phyloP scores from a whole-genome alignment of 2,888 invertebrate species.

The Mantis religiosa region DNA sequence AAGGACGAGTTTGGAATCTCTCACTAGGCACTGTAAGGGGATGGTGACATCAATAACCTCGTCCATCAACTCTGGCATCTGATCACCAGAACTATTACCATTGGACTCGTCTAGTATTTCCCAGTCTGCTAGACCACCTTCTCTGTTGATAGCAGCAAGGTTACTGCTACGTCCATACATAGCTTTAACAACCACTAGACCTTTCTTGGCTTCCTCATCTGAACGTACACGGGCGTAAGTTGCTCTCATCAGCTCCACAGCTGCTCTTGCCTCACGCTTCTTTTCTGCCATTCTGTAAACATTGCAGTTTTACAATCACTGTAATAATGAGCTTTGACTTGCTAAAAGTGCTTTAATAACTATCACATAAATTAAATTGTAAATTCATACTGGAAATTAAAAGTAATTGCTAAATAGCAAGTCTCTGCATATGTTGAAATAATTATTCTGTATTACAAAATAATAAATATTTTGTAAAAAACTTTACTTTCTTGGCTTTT shows the following conservation, averaged over 20 bases:
- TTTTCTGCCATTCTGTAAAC: slow-evolving; percentile 64
- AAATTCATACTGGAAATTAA: no score
- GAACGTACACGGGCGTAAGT: slow-evolving; percentile 77
- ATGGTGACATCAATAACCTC: slow-evolving; percentile 84
- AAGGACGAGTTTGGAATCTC: slow-evolving; percentile 81
- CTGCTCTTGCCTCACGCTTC: slow-evolving; percentile 78
- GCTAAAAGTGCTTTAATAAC: no score
- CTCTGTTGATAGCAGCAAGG: slow-evolving; percentile 30
- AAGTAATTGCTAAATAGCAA: no score
- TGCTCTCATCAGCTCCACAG: slow-evolving; percentile 86
- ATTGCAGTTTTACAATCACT: neutral
- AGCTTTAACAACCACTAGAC: slow-evolving; percentile 81
- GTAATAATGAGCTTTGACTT: no score
- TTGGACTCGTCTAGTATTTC: slow-evolving; percentile 38
- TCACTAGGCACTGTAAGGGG: slow-evolving; percentile 89
- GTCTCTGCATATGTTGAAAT: no score
- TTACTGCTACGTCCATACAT: slow-evolving; percentile 66
- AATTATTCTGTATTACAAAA: no score
- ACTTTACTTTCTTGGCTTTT: no score
- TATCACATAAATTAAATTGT: no score
- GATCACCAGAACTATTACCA: slow-evolving; percentile 36
- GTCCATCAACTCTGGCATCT: slow-evolving; percentile 27
- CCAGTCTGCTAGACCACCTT: neutral
- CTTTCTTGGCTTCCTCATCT: slow-evolving; percentile 77
- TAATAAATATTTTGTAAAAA: no score